phyloP scores from a whole-genome alignment of 2,797 vertebrate genomes.

The Eulemur albifrons region DNA sequence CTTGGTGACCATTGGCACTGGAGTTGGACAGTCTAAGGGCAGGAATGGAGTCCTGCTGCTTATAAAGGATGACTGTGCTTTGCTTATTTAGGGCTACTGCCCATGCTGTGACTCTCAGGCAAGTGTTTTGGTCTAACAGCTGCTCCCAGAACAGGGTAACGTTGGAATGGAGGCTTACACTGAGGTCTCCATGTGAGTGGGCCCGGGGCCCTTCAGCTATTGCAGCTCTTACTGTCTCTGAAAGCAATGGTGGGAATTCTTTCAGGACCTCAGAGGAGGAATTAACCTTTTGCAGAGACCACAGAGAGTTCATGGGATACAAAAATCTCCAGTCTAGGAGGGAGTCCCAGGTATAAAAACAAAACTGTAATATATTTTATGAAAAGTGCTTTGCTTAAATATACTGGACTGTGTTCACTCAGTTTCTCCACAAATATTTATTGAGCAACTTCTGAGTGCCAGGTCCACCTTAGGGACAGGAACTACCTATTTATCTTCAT shows the following conservation, averaged over 20 bases:
- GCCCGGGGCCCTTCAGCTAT: background rate
- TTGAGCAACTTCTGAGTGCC: background rate
- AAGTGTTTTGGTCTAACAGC: background rate
- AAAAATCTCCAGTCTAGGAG: background rate
- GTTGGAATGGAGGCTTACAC: background rate
- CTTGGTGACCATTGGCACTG: background rate
- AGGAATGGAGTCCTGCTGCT: background rate
- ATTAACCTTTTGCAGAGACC: background rate
- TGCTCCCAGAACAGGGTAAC: too few species aligned
- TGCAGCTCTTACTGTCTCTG: background rate
- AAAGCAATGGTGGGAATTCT: background rate
- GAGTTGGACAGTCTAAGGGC: background rate
- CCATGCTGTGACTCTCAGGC: background rate
- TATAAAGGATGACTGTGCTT: background rate
- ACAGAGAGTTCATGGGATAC: background rate
- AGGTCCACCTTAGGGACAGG: background rate
- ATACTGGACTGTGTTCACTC: background rate
- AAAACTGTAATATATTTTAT: background rate
- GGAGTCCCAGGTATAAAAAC: background rate
- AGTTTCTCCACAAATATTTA: background rate
- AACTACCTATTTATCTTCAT: background rate
- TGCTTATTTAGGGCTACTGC: background rate
- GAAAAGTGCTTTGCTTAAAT: background rate
- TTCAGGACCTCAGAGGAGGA: background rate
- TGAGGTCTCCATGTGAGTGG: accelerated